Evolutionary conservation across 2,113 vertebrate genomes (phyloP).

Genomic region (Choloepus hoffmanni): DNA sequence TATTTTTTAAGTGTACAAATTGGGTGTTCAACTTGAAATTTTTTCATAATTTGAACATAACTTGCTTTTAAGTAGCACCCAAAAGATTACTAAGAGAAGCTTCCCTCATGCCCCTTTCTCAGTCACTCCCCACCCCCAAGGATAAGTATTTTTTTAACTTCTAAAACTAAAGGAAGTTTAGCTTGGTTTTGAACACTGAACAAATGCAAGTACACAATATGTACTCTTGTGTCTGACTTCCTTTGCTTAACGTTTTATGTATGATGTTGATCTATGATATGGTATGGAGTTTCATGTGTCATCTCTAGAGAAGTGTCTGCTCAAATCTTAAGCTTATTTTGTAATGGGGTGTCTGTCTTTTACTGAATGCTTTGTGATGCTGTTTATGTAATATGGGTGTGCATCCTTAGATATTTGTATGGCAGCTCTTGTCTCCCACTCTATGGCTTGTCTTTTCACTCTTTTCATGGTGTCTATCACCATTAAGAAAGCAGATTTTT

Average conservation of each 20-base stretch:
- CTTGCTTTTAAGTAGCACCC: background rate
- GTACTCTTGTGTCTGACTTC: background rate
- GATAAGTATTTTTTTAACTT: too few relatives aligned
- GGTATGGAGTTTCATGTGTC: background rate
- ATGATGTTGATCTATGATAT: background rate
- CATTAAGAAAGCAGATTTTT: background rate
- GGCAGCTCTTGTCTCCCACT: background rate
- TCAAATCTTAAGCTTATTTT: background rate
- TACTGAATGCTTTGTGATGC: background rate
- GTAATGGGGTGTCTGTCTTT: background rate
- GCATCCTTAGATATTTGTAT: background rate
- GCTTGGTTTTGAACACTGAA: background rate
- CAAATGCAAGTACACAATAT: background rate
- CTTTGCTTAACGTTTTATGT: background rate
- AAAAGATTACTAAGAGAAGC: background rate
- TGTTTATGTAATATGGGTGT: background rate
- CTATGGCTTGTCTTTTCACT: background rate
- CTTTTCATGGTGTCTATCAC: background rate
- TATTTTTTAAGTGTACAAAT: too few relatives aligned
- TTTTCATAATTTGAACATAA: background rate
- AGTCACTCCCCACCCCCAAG: background rate
- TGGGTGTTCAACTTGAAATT: too few relatives aligned
- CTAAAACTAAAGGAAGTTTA: background rate
- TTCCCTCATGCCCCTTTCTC: rapidly evolving
- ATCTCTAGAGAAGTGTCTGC: background rate